Conservation (phyloP, 1,140 invertebrate genomes). For the Drosophila tani region DNA sequence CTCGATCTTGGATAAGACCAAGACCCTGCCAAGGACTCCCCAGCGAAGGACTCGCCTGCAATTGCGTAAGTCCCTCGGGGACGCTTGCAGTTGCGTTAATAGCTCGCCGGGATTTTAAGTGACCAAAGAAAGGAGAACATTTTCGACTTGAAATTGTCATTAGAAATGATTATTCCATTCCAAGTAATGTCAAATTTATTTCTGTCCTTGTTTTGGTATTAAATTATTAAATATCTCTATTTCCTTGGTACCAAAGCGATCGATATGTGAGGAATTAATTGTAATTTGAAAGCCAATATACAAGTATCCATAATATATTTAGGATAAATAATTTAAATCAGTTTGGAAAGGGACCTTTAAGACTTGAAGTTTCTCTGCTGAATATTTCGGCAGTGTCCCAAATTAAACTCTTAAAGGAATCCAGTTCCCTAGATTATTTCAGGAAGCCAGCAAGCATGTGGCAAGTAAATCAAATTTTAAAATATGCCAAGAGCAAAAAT, state of each 20-base stretch:
- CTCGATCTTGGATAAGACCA: slow-evolving; percentile 56
- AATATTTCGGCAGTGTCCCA: no score
- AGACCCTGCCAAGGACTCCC: slow-evolving; percentile 16
- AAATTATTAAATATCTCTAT: background rate
- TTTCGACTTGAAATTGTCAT: background rate
- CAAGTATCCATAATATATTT: no score
- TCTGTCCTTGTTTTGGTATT: no score
- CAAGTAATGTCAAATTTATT: background rate
- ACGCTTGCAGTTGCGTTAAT: slow-evolving; percentile 23
- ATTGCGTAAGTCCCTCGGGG: slow-evolving; percentile 32
- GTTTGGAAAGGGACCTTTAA: no score
- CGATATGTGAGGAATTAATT: no score
- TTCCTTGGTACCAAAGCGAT: no score
- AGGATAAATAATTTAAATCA: no score
- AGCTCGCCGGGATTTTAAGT: slow-evolving; percentile 22
- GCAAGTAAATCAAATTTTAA: slow-evolving; percentile 52
- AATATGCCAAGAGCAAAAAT: slow-evolving; percentile 56
- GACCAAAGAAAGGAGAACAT: background rate
- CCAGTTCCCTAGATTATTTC: background rate
- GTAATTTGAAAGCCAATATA: no score
- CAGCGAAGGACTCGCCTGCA: slow-evolving; percentile 26
- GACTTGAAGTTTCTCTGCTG: no score
- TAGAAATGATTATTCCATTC: background rate
- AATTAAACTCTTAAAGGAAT: background rate
- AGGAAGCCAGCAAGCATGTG: slow-evolving; percentile 9